These are phyloP conservation scores for Noctuana brunneofusca DNA, from an alignment of 2,888 invertebrate genomes.

Conservation along the genomic window DNA sequence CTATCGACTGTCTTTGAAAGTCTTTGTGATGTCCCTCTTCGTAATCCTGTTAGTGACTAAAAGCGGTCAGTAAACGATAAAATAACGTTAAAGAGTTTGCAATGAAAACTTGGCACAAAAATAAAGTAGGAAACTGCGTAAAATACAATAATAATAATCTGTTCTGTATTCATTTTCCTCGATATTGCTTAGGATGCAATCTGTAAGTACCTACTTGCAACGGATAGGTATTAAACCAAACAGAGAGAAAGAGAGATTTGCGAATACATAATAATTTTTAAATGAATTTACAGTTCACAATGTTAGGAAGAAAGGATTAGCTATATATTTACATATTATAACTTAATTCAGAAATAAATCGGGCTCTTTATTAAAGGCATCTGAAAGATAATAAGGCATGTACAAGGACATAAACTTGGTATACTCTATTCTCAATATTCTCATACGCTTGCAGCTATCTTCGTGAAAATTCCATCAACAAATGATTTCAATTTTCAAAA, in stretches of 20 bases:
- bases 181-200: too few species aligned
- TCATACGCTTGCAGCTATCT: conserved; percentile 11
- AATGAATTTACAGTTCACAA: too few species aligned
- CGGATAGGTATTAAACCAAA: too few species aligned
- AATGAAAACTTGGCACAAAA: conserved; percentile 15
- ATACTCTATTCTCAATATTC: conserved; percentile 5
- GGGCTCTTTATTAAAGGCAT: too few species aligned
- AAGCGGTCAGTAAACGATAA: conserved; percentile 42
- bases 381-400: not conserved
- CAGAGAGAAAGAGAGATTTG: too few species aligned
- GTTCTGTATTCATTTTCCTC: too few species aligned
- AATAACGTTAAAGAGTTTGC: conserved; percentile 33
- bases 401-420: not conserved
- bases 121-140: not conserved
- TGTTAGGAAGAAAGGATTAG: not conserved
- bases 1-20: conserved; percentile 44
- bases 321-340: not conserved
- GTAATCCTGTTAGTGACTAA: conserved; percentile 50
- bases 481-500: conserved; percentile 57
- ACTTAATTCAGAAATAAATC: too few species aligned
- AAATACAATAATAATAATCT: not conserved
- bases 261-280: too few species aligned
- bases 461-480: conserved; percentile 43
- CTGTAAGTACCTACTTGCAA: too few species aligned
- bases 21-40: conserved; percentile 45